Conservation (phyloP, 2,888 invertebrate species). For the Acleris literana region DNA sequence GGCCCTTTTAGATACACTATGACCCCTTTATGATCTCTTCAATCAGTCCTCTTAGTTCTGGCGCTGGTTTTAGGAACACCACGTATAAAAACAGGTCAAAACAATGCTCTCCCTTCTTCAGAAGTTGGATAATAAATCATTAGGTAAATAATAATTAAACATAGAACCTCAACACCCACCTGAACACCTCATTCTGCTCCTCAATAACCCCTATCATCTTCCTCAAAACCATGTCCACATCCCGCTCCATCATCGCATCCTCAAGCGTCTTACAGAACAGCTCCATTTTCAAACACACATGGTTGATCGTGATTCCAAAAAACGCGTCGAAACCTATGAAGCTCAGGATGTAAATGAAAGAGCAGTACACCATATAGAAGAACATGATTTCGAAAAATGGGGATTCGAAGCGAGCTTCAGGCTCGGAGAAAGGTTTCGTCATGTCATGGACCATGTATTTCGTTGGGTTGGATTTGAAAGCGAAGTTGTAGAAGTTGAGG, state of each 20-base stretch:
- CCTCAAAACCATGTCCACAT: slow-evolving; percentile 26
- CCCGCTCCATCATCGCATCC: slow-evolving; percentile 47
- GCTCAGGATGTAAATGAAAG: slow-evolving; percentile 49
- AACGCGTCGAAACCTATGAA: slow-evolving; percentile 64
- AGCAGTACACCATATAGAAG: slow-evolving; percentile 48
- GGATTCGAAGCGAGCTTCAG: slow-evolving; percentile 49
- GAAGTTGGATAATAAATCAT: no score
- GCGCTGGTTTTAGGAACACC: no score
- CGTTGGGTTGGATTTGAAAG: slow-evolving; percentile 44
- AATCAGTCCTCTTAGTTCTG: no score
- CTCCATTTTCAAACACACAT: slow-evolving; percentile 65
- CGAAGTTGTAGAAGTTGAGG: slow-evolving; percentile 48
- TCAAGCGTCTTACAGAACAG: slow-evolving; percentile 55
- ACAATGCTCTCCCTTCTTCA: no score
- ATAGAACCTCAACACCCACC: slow-evolving; percentile 44
- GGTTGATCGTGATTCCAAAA: slow-evolving; percentile 59
- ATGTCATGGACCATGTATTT: slow-evolving; percentile 66
- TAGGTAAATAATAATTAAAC: no score
- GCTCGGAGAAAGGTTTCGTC: slow-evolving; percentile 46
- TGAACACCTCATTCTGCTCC: slow-evolving; percentile 55
- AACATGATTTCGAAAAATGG: slow-evolving; percentile 61
- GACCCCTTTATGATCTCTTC: no score
- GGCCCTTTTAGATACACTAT: no score
- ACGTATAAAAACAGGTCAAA: no score
- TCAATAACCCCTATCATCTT: slow-evolving; percentile 52